A percentile compares a stretch with the other conserved stretches of the same genome.
phyloP scores from a whole-genome alignment of 2,888 invertebrate species.

The Neoitamus cyanurus region DNA sequence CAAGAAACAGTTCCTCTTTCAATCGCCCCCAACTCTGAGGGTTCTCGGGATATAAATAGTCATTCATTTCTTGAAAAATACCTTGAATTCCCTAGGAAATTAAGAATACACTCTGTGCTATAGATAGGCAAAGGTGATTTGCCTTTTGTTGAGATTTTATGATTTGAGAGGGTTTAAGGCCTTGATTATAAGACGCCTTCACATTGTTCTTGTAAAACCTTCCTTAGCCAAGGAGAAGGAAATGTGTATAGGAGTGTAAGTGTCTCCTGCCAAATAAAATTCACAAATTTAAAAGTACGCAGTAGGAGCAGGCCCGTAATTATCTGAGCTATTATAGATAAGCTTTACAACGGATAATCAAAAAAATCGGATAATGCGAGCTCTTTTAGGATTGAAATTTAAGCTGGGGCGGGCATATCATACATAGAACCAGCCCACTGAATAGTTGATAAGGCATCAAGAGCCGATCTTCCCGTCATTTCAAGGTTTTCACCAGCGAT shows the following conservation, averaged over 20 bases:
- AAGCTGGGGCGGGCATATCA: no score
- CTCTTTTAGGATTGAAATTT: no score
- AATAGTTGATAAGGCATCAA: no score
- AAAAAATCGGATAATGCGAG: no score
- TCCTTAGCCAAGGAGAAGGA: not conserved
- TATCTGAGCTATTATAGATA: no score
- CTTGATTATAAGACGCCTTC: not conserved
- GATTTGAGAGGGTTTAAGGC: not conserved
- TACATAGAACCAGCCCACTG: no score
- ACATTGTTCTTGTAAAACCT: not conserved
- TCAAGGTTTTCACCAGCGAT: no score
- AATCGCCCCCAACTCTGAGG: not conserved
- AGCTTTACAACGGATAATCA: no score
- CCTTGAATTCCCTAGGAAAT: not conserved
- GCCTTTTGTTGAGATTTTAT: not conserved
- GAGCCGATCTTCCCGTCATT: no score
- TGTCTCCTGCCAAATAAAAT: no score
- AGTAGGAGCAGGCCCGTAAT: no score
- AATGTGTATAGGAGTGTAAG: not conserved
- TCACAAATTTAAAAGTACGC: no score
- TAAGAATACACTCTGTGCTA: not conserved
- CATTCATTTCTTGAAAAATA: not conserved
- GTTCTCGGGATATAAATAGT: not conserved
- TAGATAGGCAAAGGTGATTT: not conserved
- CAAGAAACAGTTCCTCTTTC: not conserved